These are phyloP conservation scores for Trissolcus japonicus DNA, from an alignment of 2,888 invertebrate genomes.

Conservation along the genomic window DNA sequence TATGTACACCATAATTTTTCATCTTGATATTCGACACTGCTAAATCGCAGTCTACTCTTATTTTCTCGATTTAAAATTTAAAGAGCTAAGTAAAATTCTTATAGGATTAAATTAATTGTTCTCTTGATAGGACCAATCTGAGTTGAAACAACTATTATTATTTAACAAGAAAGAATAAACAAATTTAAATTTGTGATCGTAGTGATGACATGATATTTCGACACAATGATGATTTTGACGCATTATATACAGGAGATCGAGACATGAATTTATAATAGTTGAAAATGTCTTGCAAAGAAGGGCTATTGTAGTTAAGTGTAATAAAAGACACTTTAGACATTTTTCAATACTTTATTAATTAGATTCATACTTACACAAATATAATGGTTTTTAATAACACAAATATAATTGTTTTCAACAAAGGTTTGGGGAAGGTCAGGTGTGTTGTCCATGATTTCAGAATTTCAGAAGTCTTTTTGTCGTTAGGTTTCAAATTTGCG, in stretches of 20 bases:
- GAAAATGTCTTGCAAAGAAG: constrained; percentile 43
- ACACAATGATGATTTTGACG: background rate
- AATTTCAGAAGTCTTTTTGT: background rate
- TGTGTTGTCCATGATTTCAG: constrained; percentile 26
- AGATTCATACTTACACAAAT: constrained; percentile 48
- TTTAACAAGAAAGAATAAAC: no score
- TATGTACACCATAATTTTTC: no score
- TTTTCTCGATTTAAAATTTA: no score
- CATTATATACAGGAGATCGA: background rate
- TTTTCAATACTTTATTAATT: constrained; percentile 48
- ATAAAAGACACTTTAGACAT: constrained; percentile 40
- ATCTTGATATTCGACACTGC: no score
- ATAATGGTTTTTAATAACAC: constrained; percentile 14
- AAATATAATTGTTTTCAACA: constrained; percentile 13
- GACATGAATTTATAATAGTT: constrained; percentile 28
- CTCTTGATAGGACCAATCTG: no score
- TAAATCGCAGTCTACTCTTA: no score
- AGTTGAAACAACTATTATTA: no score
- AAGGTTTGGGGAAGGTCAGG: constrained; percentile 26
- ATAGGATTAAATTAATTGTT: no score
- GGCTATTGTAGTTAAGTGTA: constrained; percentile 24
- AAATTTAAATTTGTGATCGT: no score
- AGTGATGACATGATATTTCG: background rate
- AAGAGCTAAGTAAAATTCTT: no score
- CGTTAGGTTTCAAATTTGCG: no score